Base-by-base conservation (phyloP, 2,797 vertebrate species). In the Galago senegalensis region DNA sequence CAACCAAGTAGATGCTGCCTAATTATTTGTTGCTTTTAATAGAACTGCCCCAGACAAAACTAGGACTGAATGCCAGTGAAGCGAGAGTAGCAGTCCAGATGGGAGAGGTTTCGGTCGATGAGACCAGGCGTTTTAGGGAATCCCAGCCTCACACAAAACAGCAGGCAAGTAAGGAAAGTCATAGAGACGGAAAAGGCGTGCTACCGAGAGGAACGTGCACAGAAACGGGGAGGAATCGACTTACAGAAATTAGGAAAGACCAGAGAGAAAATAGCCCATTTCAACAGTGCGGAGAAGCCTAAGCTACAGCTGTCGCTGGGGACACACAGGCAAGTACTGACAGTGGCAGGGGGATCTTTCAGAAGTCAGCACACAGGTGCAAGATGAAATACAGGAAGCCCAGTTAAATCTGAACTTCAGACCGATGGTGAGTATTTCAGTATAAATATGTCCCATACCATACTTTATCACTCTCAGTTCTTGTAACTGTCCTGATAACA, bases 21-120 rank as follows among this genome's bases (percentile, higher is more conserved):
- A 75, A 94, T 91, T 93, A 70, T 79, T 85, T 92, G 37, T 34
- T 88, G n/a, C 79, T 92, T 87, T 96, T 84, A 92, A 91, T 77
- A 93, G 46, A 95, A 89, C n/a, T 86, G 11, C 5, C 7, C 27
- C 12, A 95, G 43, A 84, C 46, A 96, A 92, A 89, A 49, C n/a
- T 76, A 81, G 37, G 76, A 53, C n/a, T 91, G 58, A 40, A 65
- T 27, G 56, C 49, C 25, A 77, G 49, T 76, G 65, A 92, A 92
- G 18, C 12, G 1, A 25, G 27, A 87, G 34, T 79, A 87, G 88
- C 20, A 84, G 73, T 63, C 43, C 37, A 91, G 72, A 21, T 73
- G 69, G 63, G 34, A 87, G 23, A 81, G 16, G 12, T 76, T 89
- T 83, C 8, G 16, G 12, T 76, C 83, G 83, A 8, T 65, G 49